phyloP scores from a whole-genome alignment of 2,888 invertebrate genomes.

The Eristalis tenax region DNA sequence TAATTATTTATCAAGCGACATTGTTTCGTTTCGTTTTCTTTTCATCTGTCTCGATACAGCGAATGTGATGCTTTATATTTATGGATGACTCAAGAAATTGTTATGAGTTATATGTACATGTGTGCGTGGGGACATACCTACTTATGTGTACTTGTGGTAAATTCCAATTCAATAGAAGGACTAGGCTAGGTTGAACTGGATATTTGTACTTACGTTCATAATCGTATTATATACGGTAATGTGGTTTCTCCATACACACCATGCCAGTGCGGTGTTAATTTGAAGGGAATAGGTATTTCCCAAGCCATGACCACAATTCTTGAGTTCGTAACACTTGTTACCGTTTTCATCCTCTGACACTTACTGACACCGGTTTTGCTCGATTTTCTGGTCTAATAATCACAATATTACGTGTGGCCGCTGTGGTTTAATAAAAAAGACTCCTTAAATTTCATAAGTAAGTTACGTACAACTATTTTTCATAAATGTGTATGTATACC shows the following conservation, averaged over 20 bases:
- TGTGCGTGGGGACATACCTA: too few species aligned
- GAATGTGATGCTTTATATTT: not conserved
- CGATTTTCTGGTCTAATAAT: conserved; percentile 31
- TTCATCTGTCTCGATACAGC: conserved; percentile 2
- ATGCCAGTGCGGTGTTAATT: too few species aligned
- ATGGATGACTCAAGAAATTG: not conserved
- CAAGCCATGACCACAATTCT: not conserved
- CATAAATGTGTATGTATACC: not conserved
- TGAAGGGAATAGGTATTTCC: not conserved
- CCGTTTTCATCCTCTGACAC: conserved; percentile 35
- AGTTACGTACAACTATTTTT: not conserved
- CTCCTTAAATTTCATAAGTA: not conserved
- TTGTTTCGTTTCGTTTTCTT: conserved; percentile 49
- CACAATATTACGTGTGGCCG: conserved; percentile 24
- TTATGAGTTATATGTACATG: not conserved
- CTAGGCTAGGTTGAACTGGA: too few species aligned
- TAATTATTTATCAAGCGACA: conserved; percentile 63
- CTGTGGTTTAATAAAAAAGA: conserved; percentile 18
- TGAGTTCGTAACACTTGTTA: not conserved
- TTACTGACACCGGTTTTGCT: conserved; percentile 24
- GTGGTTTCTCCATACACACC: too few species aligned
- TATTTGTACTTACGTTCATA: too few species aligned
- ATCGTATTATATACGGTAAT: too few species aligned
- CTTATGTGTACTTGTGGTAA: too few species aligned
- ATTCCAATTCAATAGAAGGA: too few species aligned